Base-by-base conservation (phyloP, 2,888 invertebrate species). In the Andrena bucephala region DNA sequence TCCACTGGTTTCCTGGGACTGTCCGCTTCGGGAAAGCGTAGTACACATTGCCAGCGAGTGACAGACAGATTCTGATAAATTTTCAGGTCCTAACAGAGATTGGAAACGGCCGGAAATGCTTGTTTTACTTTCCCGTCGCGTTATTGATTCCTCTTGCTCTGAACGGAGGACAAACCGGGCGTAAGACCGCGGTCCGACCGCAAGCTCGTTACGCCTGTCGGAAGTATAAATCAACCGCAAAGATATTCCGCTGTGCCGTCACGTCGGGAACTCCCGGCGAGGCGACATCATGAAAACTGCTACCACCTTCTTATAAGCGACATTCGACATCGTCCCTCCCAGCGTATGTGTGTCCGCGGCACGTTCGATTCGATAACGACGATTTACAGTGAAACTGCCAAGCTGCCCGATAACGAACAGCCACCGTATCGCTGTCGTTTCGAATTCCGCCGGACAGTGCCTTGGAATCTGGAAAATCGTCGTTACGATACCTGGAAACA, bases 161-260 rank as follows among this genome's bases (percentile, higher is more conserved):
- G 63, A 10, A 59, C 79, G 59, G 72, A 59, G 67, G 70, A 70
- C 42, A 79, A 72, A 57, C 57, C 5, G 27, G 73, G 84, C 69
- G 79, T 57, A 84, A 84, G 65, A 76, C 78, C 71, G 65, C 81
- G 84, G 86, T 80, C 85, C 74, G 89, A 79, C 80, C 83, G 88
- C 88, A 84, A 87, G 85, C 92, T 92, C 92, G 92, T 92, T 93
- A 92, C 89, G 88, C 85, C 89, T 91, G 92, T 92, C 92, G 93
- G 92, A 93, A 93, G 91, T 92, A 93, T 93, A 93, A 93, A 93
- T 93, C 92, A 93, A 91, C 87, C 81, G 90, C 78, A 84, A 85
- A 89, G 84, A 84, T 87, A 86, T 89, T 87, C 83, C 84, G 54
- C 60, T 66, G 71, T 59, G 42, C 57, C 66, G 78, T 88, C 88